A percentile compares a stretch with the other conserved stretches of the same genome.
Evolutionary conservation across 2,113 vertebrate species (phyloP).

Genomic region (Casuarius casuarius): DNA sequence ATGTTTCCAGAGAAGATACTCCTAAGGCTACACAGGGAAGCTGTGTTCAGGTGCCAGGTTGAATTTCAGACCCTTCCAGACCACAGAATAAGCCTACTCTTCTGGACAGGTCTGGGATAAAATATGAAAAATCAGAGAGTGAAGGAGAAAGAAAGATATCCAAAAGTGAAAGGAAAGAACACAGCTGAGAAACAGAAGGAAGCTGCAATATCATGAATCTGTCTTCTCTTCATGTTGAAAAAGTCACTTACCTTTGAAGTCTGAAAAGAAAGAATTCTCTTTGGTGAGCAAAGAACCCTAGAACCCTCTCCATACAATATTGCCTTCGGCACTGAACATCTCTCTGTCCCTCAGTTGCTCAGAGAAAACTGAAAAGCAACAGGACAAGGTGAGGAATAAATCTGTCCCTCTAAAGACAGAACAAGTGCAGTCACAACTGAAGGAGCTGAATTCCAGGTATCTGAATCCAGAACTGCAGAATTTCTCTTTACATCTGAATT

Average conservation of each 20-base stretch:
- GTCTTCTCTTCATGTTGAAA: not conserved
- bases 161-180: not conserved
- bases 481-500: not conserved
- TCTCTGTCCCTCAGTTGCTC: not conserved
- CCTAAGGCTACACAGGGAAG: not conserved
- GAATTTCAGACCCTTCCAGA: not conserved
- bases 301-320: not conserved
- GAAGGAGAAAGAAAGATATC: not conserved
- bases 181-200: not conserved
- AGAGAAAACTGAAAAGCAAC: not conserved
- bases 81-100: not conserved
- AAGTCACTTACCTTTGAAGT: not conserved
- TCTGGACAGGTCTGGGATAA: not conserved
- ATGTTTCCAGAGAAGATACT: not conserved
- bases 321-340: not conserved
- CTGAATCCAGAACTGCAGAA: not conserved
- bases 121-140: not conserved
- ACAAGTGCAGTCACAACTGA: not conserved
- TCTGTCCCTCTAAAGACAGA: fast-evolving
- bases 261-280: not conserved
- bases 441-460: not conserved
- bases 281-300: not conserved
- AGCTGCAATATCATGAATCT: not conserved
- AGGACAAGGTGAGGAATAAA: not conserved
- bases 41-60: not conserved